Evolutionary conservation across 2,888 invertebrate species (phyloP), one percentile per base, ranked within the genome.

Genomic region (Allacma fusca): DNA sequence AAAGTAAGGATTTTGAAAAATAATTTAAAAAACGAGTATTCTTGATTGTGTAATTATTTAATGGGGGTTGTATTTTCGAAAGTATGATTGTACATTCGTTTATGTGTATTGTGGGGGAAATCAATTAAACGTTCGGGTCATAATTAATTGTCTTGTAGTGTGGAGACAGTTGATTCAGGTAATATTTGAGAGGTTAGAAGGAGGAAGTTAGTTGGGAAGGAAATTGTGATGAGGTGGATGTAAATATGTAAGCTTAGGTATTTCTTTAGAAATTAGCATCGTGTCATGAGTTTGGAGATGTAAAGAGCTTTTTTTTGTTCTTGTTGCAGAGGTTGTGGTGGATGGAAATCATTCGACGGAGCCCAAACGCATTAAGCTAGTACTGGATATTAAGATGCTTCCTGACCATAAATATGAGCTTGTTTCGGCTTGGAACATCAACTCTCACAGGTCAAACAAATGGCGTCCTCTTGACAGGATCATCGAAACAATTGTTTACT

Each of bases 331-430:
- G 9, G 21, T 67, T 7, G 29, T 29, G 1, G 34, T 24, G 5
- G 67, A 29, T 34, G 34, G 16, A 28, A 26, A 12, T 19, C n/a
- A 67, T 67, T 28, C 34, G 1, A 5, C 24, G 44, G 78, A 80
- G 9, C 64, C 78, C n/a, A 82, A 82, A 44, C 70, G 80, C 16
- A 77, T 80, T 1, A 82, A 81, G 57, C 64, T 82, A 7, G 44
- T 82, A 2, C 24, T 82, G 65, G 80, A 82, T 65, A 81, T 82
- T 28, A 79, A 77, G 1, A 72, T 81, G 1, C 70, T 78, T 19
- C 65, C 77, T 65, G 64, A 76, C n/a, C 44, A 70, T 2, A 29
- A 76, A 1, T 76, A 57, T 40, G 29, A 76, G 57, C 9, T 76
- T 1, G 43, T 70, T 7, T 69, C 76, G 1, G 70, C 34, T 1